Base-by-base conservation (phyloP, 2,888 invertebrate genomes). In the Drosophila mimica region DNA sequence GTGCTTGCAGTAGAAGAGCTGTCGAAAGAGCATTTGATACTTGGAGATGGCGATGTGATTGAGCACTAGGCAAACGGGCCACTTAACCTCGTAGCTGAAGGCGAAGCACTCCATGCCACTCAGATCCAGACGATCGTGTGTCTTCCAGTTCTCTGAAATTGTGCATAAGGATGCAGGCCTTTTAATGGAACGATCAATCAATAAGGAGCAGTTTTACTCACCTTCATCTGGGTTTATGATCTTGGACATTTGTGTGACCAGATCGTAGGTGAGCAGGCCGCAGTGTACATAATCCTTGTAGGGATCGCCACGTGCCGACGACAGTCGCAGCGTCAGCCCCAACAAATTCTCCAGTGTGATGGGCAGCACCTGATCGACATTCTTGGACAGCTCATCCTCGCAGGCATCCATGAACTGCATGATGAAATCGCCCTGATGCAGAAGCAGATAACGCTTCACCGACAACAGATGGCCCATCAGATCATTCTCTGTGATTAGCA, bases 371-470 rank as follows among this genome's bases (percentile, higher is more conserved):
- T 98, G 97, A 92, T 97, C 97, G 76, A 98, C 97, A 90, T 97
- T 96, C 94, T 98, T 98, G 17, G 95, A 96, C 76, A 99, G 93
- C 92, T 99, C 99, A 76, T 97, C 96, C 92, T 99, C 98, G 65
- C 99, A 98, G 70, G 98, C 95, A 91, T 98, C 98, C 96, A 99
- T 96, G 92, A 99, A 98, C 91, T 99, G 98, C n/a, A 98, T 97
- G 83, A 99, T 96, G 88, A 98, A 98, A 92, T 98, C 98, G 2
- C 96, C 96, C 93, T 99, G 98, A 88, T 98, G 97, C 93, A 99
- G 95, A 60, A 99, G 94, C 92, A 99, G 97, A 93, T 99, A 97
- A 90, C 96, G 96, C 92, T 96, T 96, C 0, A 97, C 96, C 17
- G 96, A 98, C 93, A 96, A 96, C 73, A 99, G 94, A 90, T 98